phyloP scores from a whole-genome alignment of 2,888 invertebrate species.

The Drosophila tripunctata region DNA sequence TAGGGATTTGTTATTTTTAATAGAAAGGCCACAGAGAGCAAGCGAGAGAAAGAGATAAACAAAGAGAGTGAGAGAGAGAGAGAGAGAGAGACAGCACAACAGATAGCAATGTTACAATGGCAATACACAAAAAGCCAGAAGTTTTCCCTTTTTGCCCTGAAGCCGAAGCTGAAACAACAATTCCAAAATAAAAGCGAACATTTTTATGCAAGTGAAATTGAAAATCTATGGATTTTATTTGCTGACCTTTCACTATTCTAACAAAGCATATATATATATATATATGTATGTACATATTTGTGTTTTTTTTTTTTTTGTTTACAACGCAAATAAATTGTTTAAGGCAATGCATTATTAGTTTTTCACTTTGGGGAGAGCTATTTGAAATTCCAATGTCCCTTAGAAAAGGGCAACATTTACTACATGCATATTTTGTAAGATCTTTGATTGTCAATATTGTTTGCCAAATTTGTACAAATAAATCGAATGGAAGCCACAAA shows the following conservation, averaged over 20 bases:
- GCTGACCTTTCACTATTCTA: conserved; percentile 8
- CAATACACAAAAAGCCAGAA: conserved; percentile 20
- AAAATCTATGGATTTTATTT: conserved; percentile 22
- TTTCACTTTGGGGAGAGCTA: neutral
- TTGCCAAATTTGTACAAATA: conserved; percentile 26
- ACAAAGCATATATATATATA: neutral
- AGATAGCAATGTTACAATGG: conserved; percentile 41
- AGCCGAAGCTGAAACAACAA: conserved; percentile 20
- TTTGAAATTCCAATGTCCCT: neutral
- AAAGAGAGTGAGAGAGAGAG: neutral
- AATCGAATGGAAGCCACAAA: conserved; percentile 23
- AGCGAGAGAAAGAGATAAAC: neutral
- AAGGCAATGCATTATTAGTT: neutral
- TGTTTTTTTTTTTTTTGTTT: neutral
- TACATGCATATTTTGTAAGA: neutral
- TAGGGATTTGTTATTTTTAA: conserved; percentile 78
- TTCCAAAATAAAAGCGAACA: conserved; percentile 18
- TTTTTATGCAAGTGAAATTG: conserved; percentile 20
- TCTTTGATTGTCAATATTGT: conserved; percentile 6
- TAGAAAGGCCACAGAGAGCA: conserved; percentile 55
- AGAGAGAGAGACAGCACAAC: conserved; percentile 14
- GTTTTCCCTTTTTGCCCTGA: conserved; percentile 18
- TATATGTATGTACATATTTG: no score
- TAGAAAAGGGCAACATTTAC: neutral
- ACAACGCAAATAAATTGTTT: neutral